A percentile compares a stretch with the other conserved stretches of the same genome.
Conservation (phyloP, 2,113 vertebrate genomes). For the Nycticorax nycticorax region DNA sequence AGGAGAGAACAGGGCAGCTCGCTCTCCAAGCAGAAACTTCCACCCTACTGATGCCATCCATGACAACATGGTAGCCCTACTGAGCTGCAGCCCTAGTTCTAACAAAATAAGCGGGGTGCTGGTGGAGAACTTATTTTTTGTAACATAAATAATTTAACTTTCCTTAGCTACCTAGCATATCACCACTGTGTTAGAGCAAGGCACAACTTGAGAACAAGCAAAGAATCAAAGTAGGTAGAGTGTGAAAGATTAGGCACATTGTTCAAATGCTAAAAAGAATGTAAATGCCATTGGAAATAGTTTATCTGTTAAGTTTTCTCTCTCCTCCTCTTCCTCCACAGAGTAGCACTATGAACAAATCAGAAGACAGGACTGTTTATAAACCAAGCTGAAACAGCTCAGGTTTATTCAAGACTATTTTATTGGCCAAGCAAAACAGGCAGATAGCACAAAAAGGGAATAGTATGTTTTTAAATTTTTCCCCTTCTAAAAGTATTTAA, state of each 20-base stretch:
- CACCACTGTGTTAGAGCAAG: not conserved
- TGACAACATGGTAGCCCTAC: not conserved
- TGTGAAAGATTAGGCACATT: not conserved
- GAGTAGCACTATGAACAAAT: not conserved
- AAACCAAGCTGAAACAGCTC: not conserved
- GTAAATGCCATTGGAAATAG: not conserved
- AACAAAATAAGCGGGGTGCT: not conserved
- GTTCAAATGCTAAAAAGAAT: not conserved
- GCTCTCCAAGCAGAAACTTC: not conserved
- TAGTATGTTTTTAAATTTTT: not conserved
- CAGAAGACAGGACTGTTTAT: not conserved
- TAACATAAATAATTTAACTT: not conserved
- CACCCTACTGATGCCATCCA: not conserved
- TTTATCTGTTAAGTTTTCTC: not conserved
- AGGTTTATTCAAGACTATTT: not conserved
- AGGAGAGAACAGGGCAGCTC: not conserved
- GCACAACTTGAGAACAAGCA: not conserved
- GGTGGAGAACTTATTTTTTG: not conserved
- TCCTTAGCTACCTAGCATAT: not conserved
- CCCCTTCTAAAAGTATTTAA: too few species aligned
- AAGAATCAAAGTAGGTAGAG: not conserved
- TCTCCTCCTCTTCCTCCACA: not conserved
- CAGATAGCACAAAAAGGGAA: not conserved
- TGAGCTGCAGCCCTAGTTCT: not conserved
- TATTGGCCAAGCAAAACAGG: not conserved